phyloP scores from a whole-genome alignment of 2,797 vertebrate species.

The Pelodytes ibericus region DNA sequence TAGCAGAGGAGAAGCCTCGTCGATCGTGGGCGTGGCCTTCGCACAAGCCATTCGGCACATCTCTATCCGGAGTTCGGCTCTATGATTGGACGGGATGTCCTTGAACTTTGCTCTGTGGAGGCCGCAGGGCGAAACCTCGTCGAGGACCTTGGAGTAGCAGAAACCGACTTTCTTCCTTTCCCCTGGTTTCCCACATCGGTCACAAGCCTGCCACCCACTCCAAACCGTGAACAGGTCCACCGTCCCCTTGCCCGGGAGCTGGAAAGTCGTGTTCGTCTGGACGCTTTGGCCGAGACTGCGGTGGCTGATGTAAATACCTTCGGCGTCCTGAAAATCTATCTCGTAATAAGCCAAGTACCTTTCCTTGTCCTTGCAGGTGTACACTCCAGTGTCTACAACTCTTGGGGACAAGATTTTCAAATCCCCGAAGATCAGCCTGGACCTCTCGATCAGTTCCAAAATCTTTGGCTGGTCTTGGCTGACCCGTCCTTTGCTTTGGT shows the following conservation, averaged over 20 bases:
- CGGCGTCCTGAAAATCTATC: constrained; percentile 63
- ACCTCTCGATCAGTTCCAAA: neutral
- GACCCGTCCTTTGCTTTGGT: neutral
- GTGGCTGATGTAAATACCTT: constrained; percentile 50
- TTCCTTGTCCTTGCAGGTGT: constrained; percentile 46
- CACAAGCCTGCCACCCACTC: constrained; percentile 64
- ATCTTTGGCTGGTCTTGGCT: neutral
- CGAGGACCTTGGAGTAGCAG: constrained; percentile 51
- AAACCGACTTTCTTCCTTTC: constrained; percentile 62
- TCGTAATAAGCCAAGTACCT: constrained; percentile 53
- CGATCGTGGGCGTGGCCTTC: accelerated
- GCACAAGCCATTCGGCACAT: constrained; percentile 53
- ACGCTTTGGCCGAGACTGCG: constrained; percentile 45
- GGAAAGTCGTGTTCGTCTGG: constrained; percentile 52
- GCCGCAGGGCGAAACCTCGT: constrained; percentile 50
- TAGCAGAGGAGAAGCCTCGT: constrained; percentile 26
- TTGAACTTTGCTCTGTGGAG: constrained; percentile 13
- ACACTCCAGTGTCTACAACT: constrained; percentile 58
- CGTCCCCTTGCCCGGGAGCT: neutral
- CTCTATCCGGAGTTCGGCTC: constrained; percentile 61
- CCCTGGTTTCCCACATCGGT: constrained; percentile 32
- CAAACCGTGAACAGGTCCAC: constrained; percentile 59
- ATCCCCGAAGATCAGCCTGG: constrained; percentile 15
- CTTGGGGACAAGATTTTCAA: constrained; percentile 54
- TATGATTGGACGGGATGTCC: neutral